Percentiles rank a stretch among this genome's conserved stretches.
Evolutionary conservation across 1,140 invertebrate species (phyloP).

Genomic region (Procambarus clarkii): DNA sequence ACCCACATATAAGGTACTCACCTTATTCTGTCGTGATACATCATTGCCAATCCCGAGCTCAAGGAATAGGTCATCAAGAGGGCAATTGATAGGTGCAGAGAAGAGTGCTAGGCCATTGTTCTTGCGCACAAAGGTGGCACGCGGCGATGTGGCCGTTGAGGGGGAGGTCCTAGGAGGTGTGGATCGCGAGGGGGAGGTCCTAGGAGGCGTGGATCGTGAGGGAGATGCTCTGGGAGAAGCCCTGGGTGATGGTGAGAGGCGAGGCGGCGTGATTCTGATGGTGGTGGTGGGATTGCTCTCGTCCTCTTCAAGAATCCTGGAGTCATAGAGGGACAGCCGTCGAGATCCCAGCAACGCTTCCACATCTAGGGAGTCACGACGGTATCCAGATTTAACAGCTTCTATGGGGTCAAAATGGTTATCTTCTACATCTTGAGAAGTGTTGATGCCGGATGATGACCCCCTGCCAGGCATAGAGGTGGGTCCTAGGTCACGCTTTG

Average conservation of each 20-base stretch:
- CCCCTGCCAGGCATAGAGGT: background rate
- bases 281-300: slow-evolving; percentile 37
- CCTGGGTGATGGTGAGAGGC: slow-evolving; percentile 54
- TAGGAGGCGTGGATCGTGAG: background rate
- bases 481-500: slow-evolving; percentile 14
- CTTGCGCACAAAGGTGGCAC: slow-evolving; percentile 15
- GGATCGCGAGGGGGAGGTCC: background rate
- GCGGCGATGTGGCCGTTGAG: slow-evolving; percentile 9
- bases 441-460: background rate
- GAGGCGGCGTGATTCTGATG: slow-evolving; percentile 25
- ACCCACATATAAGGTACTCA: background rate
- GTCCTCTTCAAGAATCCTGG: slow-evolving; percentile 64
- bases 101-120: slow-evolving; percentile 26
- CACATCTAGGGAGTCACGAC: slow-evolving; percentile 69
- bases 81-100: background rate
- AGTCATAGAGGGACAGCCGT: slow-evolving; percentile 64
- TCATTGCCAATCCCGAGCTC: background rate
- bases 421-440: background rate
- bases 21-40: background rate
- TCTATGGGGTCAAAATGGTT: background rate
- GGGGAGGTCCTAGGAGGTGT: slow-evolving; percentile 8
- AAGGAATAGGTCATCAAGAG: slow-evolving; percentile 11
- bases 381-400: slow-evolving; percentile 34
- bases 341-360: slow-evolving; percentile 61
- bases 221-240: slow-evolving; percentile 18